These are phyloP conservation scores for Halictus rubicundus DNA, from an alignment of 1,140 invertebrate genomes.

Conservation along the genomic window DNA sequence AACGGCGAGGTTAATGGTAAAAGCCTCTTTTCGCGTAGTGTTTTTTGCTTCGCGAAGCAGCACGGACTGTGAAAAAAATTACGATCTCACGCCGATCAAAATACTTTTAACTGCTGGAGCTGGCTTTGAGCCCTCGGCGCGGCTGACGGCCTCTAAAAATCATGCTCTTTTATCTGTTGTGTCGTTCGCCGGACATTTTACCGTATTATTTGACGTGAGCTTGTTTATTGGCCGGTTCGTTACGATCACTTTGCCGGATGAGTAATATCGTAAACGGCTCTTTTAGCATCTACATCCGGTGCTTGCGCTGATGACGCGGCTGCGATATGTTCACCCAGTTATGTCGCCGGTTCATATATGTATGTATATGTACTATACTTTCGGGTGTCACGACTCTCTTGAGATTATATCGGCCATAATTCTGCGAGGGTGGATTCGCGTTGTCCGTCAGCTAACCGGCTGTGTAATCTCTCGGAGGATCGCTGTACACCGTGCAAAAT, in stretches of 20 bases:
- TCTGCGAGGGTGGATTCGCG: no score
- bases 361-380: neutral
- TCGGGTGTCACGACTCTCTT: neutral
- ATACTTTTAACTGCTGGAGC: neutral
- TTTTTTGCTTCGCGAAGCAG: no score
- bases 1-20: no score
- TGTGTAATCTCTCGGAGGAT: no score
- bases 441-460: no score
- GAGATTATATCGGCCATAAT: constrained; percentile 10
- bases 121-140: neutral
- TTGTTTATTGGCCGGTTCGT: constrained; percentile 22
- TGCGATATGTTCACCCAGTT: constrained; percentile 11
- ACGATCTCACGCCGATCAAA: neutral
- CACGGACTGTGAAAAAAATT: neutral
- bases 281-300: constrained; percentile 19
- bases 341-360: neutral
- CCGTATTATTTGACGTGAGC: constrained; percentile 15
- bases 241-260: constrained; percentile 30
- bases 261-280: constrained; percentile 38
- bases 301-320: constrained; percentile 13
- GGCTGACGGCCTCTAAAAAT: neutral
- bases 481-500: no score
- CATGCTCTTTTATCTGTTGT: neutral
- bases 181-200: neutral
- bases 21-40: no score